phyloP scores from a whole-genome alignment of 1,140 invertebrate species.

The Choristoneura fumiferana region DNA sequence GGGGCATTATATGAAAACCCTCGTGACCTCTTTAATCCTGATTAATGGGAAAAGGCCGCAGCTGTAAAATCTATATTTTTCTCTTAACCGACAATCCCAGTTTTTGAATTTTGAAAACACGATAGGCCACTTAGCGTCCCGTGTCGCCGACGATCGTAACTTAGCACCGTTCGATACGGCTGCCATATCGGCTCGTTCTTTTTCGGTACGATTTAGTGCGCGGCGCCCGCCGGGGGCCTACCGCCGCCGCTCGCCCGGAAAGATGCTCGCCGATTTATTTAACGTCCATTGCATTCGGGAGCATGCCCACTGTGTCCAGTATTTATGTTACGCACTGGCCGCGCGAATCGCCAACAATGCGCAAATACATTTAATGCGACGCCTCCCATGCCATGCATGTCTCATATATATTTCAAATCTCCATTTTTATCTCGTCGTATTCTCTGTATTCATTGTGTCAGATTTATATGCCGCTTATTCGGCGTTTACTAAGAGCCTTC shows the following conservation, averaged over 20 bases:
- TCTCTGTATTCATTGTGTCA: conserved; percentile 32
- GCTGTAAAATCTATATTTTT: conserved; percentile 46
- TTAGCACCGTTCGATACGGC: conserved; percentile 62
- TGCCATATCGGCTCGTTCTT: conserved; percentile 61
- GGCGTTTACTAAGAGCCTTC: conserved; percentile 23
- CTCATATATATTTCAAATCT: conserved; percentile 58
- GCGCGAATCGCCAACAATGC: conserved; percentile 65
- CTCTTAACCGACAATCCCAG: conserved; percentile 40
- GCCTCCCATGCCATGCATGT: conserved; percentile 47
- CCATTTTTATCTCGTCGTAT: conserved; percentile 56
- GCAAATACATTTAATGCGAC: conserved; percentile 62
- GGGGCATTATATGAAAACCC: conserved; percentile 28
- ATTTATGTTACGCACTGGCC: conserved; percentile 64
- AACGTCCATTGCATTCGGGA: conserved; percentile 62
- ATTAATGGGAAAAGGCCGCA: conserved; percentile 43
- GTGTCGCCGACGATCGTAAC: conserved; percentile 57
- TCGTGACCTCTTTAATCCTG: conserved; percentile 43
- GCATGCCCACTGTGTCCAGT: conserved; percentile 55
- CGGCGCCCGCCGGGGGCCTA: conserved; percentile 51
- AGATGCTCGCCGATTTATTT: conserved; percentile 67
- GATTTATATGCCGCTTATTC: conserved; percentile 38
- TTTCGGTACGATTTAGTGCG: conserved; percentile 67
- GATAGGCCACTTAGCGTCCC: conserved; percentile 64
- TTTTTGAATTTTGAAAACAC: conserved; percentile 63
- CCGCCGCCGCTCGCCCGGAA: conserved; percentile 48